Conservation (phyloP, 2,113 vertebrate genomes). For the Megaleporinus macrocephalus region DNA sequence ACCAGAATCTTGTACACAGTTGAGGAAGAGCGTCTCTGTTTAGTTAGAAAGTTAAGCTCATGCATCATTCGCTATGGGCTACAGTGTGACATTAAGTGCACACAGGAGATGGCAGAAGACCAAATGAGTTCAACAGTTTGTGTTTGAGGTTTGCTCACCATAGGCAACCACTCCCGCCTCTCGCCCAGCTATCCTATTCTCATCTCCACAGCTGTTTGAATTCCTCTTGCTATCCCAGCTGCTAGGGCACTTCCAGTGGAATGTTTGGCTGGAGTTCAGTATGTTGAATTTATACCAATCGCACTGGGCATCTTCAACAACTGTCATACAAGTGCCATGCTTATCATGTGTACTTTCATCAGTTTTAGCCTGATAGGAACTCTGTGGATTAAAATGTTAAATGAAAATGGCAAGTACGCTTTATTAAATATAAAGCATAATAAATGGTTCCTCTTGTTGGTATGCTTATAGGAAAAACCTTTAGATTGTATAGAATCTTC, state of each 20-base stretch:
- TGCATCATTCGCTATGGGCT: constrained; percentile 25
- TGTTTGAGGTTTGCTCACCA: constrained; percentile 41
- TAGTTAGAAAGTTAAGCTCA: constrained; percentile 17
- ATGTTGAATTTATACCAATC: neutral
- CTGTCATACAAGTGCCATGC: neutral
- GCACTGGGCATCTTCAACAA: neutral
- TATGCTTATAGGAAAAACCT: too few relatives aligned
- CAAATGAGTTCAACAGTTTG: constrained; percentile 33
- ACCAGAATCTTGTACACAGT: constrained; percentile 1
- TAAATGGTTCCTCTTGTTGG: neutral
- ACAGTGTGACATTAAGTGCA: constrained; percentile 39
- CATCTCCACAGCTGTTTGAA: constrained; percentile 44
- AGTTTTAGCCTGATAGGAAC: neutral
- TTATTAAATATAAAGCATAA: neutral
- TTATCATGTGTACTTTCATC: neutral
- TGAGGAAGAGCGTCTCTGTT: neutral
- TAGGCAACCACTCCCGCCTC: constrained; percentile 32
- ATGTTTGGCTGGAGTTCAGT: constrained; percentile 7
- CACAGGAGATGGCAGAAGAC: constrained; percentile 28
- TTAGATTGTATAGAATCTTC: too few relatives aligned
- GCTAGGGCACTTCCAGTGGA: constrained; percentile 37
- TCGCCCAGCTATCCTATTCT: constrained; percentile 32
- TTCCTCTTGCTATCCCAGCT: constrained; percentile 39
- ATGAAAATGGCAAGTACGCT: neutral
- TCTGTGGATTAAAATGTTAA: neutral